Evolutionary conservation across 2,113 vertebrate species (phyloP), one percentile per base, ranked within the genome.

Genomic region (Pipra filicauda): DNA sequence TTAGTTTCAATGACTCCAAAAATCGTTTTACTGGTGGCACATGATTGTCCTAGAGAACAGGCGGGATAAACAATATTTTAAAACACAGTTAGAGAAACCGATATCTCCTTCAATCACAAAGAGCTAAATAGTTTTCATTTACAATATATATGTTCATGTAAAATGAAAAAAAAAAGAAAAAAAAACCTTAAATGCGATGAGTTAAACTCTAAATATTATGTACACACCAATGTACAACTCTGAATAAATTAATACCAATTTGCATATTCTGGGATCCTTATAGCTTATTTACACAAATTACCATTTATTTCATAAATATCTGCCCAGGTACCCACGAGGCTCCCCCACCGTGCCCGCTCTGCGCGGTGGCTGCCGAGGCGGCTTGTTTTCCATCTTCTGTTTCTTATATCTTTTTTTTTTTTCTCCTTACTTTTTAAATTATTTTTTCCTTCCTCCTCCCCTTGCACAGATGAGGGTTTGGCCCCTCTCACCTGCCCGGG

Each of bases 191-290:
- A 98, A 98, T 98, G 98, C 97, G 93, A 98, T 89, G 97, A 99
- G 97, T 99, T 98, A 98, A 98, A 99, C 98, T 99, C 98, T 98
- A 99, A 98, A 99, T 99, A 99, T 98, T 99, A 98, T 99, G 98
- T 99, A 99, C 99, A 99, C 98, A 98, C 98, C 98, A 98, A 98
- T 99, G 99, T 99, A 99, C 99, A 99, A 98, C 97, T 98, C 98
- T 99, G 98, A 99, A 99, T 99, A 99, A 99, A 99, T 99, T 99
- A 99, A 99, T 99, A 99, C 99, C 98, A 98, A 99, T 99, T 98
- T 99, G 99, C 99, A 99, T 99, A 99, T 99, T 99, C 98, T 99
- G 99, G 98, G 98, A 98, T 99, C 97, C 98, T 97, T 98, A 97
- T 98, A 99, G 98, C 98, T 98, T 99, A 99, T 99, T 99, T 99